These are phyloP conservation scores for Stegodyphus mimosarum DNA, from an alignment of 1,140 invertebrate genomes.

Conservation along the genomic window DNA sequence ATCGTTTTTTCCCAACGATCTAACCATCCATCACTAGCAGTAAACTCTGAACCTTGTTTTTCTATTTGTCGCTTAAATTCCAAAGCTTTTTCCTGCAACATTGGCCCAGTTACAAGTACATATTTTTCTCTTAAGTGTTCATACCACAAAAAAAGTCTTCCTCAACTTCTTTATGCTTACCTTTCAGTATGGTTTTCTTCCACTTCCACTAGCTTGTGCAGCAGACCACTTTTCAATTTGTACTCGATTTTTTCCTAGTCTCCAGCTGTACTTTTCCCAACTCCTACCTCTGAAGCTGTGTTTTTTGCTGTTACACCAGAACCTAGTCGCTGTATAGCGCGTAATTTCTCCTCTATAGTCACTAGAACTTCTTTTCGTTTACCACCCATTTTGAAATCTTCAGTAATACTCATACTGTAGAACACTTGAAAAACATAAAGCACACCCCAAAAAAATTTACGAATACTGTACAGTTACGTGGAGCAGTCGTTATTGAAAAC, in stretches of 20 bases:
- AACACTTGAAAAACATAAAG: no score
- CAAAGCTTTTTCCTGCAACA: neutral
- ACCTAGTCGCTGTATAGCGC: neutral
- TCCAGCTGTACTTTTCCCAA: neutral
- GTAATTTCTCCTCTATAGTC: no score
- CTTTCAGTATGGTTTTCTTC: neutral
- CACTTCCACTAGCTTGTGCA: neutral
- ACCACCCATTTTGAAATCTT: no score
- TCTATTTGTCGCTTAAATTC: neutral
- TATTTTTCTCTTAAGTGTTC: neutral
- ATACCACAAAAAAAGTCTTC: neutral
- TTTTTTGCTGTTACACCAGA: conserved; percentile 1
- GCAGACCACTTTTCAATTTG: neutral
- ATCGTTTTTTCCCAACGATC: neutral
- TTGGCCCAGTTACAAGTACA: neutral
- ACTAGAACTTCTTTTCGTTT: no score
- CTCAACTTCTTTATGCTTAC: neutral
- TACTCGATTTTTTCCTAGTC: neutral
- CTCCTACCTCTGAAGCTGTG: neutral
- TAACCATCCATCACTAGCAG: conserved; percentile 4
- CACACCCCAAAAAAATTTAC: no score
- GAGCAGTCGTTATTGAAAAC: no score
- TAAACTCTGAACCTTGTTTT: neutral
- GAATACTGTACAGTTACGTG: no score
- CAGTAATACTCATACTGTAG: no score